These are phyloP conservation scores for Xestoiulus laeticollis DNA, from an alignment of 2,888 invertebrate genomes.

Conservation along the genomic window DNA sequence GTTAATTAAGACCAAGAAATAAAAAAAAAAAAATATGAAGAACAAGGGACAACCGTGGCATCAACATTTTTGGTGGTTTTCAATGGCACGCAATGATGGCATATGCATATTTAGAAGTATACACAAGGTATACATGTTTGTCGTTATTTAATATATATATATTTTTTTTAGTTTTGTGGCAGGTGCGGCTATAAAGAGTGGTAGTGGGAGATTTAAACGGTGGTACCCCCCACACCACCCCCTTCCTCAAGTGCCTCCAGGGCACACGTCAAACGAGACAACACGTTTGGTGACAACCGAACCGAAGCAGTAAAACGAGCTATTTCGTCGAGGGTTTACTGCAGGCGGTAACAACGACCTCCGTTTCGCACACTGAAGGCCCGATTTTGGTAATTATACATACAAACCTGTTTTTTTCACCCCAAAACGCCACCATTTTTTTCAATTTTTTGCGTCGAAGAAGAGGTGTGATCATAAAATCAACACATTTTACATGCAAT, in stretches of 20 bases:
- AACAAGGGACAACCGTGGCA: too few species aligned
- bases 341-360: slow-evolving; percentile 11
- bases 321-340: background rate
- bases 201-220: slow-evolving; percentile 3
- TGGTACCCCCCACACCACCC: background rate
- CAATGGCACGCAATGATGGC: background rate
- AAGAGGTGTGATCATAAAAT: too few species aligned
- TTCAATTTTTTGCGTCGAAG: too few species aligned
- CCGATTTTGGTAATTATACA: slow-evolving; percentile 27
- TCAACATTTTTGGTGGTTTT: background rate
- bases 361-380: background rate
- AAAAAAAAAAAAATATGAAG: too few species aligned
- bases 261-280: slow-evolving; percentile 31
- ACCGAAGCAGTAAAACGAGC: slow-evolving; percentile 40
- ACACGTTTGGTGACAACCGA: slow-evolving; percentile 31
- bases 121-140: background rate
- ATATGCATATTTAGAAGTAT: background rate
- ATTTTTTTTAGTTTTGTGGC: slow-evolving; percentile 22
- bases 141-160: background rate
- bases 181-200: background rate
- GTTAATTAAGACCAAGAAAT: slow-evolving; percentile 1
- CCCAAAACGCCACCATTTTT: background rate
- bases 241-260: background rate
- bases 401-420: background rate
- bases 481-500: too few species aligned